phyloP scores from a whole-genome alignment of 2,113 vertebrate species.

The Cisticola juncidis region DNA sequence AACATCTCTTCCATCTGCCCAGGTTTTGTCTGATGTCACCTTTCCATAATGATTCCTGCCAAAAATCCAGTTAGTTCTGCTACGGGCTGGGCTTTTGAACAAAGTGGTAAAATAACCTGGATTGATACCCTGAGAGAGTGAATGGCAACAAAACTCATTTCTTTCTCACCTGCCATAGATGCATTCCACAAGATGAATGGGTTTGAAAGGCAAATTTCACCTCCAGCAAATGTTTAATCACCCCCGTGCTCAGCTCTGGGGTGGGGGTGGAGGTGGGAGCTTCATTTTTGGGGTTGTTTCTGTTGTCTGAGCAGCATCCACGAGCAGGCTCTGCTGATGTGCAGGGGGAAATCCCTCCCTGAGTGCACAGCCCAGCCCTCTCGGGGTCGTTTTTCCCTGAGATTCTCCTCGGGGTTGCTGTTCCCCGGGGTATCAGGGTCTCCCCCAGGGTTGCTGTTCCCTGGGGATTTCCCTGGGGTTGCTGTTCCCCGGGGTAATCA shows the following conservation, averaged over 20 bases:
- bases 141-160: neutral
- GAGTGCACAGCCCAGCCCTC: neutral
- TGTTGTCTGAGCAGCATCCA: neutral
- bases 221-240: neutral
- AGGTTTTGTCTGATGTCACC: conserved; percentile 54
- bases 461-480: too few relatives aligned
- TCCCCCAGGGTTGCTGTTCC: too few relatives aligned
- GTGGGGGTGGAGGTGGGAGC: neutral
- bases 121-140: neutral
- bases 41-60: conserved; percentile 12
- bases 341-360: neutral
- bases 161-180: neutral
- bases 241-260: neutral
- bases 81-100: neutral
- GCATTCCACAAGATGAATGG: neutral
- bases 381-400: too few relatives aligned
- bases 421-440: too few relatives aligned
- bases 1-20: conserved; percentile 55
- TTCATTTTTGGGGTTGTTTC: neutral
- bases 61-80: conserved; percentile 15
- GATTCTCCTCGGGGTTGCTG: too few relatives aligned
- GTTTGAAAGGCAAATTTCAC: neutral
- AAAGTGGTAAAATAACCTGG: neutral
- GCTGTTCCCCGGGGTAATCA: too few relatives aligned
- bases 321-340: neutral